Evolutionary conservation across 35 echinoderm and acorn worm genomes (phyloP).

Genomic region (Acanthaster planci): DNA sequence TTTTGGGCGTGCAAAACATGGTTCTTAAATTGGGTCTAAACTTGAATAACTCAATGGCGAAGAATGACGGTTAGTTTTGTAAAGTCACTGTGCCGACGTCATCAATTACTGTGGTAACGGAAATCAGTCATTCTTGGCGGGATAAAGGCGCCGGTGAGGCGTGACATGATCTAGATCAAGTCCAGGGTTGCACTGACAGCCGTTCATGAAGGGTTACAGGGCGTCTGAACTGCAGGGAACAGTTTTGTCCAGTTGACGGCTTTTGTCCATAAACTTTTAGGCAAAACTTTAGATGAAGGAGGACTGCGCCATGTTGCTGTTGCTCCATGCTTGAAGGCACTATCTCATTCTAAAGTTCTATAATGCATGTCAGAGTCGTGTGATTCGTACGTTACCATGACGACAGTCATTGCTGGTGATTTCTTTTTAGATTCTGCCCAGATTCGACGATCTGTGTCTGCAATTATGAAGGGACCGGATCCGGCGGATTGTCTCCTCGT

Average conservation of each 20-base stretch:
- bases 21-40: neutral
- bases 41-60: neutral
- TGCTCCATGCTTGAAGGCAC: too few relatives aligned
- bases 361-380: too few relatives aligned
- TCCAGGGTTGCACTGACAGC: conserved; percentile 7
- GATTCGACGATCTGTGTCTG: neutral
- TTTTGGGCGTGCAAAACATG: neutral
- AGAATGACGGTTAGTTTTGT: neutral
- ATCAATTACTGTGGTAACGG: neutral
- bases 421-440: too few relatives aligned
- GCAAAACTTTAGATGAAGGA: too few relatives aligned
- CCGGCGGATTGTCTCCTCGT: conserved; percentile 16
- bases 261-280: too few relatives aligned
- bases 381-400: too few relatives aligned
- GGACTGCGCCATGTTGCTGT: too few relatives aligned
- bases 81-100: conserved; percentile 4
- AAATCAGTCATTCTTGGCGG: conserved; percentile 9
- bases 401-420: neutral
- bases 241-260: too few relatives aligned
- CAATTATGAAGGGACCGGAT: conserved; percentile 24
- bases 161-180: neutral
- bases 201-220: too few relatives aligned
- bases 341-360: too few relatives aligned
- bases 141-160: neutral
- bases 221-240: too few relatives aligned